These are phyloP conservation scores for Pseudochromis fuscus DNA, from an alignment of 2,797 vertebrate genomes.

Conservation along the genomic window DNA sequence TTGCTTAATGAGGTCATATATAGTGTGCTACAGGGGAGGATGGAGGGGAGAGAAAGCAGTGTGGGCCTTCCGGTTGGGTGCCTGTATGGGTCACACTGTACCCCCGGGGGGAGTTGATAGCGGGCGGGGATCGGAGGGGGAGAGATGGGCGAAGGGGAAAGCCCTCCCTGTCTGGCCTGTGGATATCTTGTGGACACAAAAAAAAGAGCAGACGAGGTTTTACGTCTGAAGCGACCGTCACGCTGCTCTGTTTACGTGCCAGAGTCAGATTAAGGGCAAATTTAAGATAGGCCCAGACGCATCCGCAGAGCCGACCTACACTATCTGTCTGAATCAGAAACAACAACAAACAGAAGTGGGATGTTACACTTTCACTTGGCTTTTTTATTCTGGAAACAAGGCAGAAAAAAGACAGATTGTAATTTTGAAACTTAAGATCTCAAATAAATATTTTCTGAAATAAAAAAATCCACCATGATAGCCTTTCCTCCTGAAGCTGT, in stretches of 20 bases:
- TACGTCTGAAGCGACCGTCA: constrained; percentile 43
- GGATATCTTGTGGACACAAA: constrained; percentile 41
- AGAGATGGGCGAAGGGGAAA: constrained; percentile 18
- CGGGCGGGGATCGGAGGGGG: constrained; percentile 35
- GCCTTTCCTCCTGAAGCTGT: no score
- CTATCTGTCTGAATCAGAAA: constrained; percentile 22
- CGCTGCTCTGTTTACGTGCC: constrained; percentile 38
- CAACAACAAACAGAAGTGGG: neutral
- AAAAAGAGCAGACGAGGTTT: constrained; percentile 56
- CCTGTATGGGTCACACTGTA: constrained; percentile 75
- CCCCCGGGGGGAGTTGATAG: constrained; percentile 66
- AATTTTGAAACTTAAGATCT: no score
- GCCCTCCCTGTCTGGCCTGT: constrained; percentile 53
- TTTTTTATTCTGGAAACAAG: neutral
- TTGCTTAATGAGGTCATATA: constrained; percentile 69
- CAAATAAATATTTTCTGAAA: neutral
- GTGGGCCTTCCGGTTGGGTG: constrained; percentile 76
- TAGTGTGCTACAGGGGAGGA: constrained; percentile 37
- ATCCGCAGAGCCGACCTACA: neutral
- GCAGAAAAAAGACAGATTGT: no score
- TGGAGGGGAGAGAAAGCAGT: constrained; percentile 41
- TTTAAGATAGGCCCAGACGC: constrained; percentile 36
- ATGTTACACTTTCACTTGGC: neutral
- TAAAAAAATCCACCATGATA: no score
- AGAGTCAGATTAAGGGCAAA: constrained; percentile 60